These are phyloP conservation scores for Rallus limicola DNA, from an alignment of 2,113 vertebrate genomes.

Conservation along the genomic window DNA sequence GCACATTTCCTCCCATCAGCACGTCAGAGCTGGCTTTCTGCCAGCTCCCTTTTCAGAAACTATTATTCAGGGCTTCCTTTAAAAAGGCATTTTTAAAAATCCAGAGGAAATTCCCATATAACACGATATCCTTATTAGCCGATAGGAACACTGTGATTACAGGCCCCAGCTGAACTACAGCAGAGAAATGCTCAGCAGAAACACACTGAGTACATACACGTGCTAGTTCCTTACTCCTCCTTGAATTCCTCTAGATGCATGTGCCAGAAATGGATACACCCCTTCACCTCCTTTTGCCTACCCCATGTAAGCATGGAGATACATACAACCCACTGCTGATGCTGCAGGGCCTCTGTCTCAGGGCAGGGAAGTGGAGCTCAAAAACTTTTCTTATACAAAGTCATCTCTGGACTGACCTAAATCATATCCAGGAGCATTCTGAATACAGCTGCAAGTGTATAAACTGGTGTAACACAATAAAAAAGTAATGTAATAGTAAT, in stretches of 20 bases:
- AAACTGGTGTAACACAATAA: background rate
- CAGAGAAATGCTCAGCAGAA: background rate
- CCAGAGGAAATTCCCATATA: background rate
- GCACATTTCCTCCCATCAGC: background rate
- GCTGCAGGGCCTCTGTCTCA: background rate
- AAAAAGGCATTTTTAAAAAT: background rate
- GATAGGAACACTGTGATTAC: accelerated
- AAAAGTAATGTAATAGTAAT: background rate
- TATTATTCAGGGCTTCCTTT: background rate
- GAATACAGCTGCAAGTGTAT: background rate
- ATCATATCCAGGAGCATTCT: background rate
- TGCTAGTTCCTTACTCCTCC: background rate
- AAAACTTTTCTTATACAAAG: background rate
- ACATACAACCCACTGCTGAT: accelerated
- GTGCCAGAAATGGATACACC: background rate
- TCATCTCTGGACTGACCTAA: background rate
- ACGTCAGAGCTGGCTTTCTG: background rate
- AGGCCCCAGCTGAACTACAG: background rate
- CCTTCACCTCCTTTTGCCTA: background rate
- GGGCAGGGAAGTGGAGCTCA: background rate
- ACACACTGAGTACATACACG: accelerated
- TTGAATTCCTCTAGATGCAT: background rate
- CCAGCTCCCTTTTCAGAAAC: background rate
- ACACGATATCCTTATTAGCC: background rate
- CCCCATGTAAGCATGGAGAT: background rate